phyloP scores from a whole-genome alignment of 2,888 invertebrate species.

The Rhamphomyia laevipes region DNA sequence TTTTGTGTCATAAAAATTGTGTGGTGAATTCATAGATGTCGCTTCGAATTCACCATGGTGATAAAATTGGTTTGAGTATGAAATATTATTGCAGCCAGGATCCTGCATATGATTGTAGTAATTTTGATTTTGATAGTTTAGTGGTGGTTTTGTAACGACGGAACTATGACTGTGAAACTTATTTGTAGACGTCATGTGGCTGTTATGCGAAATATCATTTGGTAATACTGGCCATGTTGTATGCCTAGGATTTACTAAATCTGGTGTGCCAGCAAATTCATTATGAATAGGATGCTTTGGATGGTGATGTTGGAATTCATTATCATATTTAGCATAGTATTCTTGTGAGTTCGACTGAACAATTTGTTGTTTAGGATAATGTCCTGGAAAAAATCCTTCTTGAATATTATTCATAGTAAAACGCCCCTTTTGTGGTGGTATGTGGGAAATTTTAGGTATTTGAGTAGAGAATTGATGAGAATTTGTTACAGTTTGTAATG shows the following conservation, averaged over 20 bases:
- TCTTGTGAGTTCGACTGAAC: conserved; percentile 26
- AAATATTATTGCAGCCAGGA: conserved; percentile 17
- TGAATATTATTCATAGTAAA: conserved; percentile 17
- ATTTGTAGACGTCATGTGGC: no score
- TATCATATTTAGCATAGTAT: conserved; percentile 36
- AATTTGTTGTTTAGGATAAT: conserved; percentile 22
- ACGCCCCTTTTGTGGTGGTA: conserved; percentile 11
- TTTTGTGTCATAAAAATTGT: conserved; percentile 31
- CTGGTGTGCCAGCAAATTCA: no score
- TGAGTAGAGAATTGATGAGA: conserved; percentile 8
- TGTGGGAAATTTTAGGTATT: conserved; percentile 14
- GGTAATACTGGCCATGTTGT: conserved; percentile 22
- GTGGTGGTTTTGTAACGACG: conserved; percentile 16
- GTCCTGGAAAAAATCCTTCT: conserved; percentile 28
- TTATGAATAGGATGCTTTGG: no score
- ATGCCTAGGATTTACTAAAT: background rate
- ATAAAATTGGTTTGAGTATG: conserved; percentile 23
- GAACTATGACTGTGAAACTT: no score
- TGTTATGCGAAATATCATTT: background rate
- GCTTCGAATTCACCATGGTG: conserved; percentile 25
- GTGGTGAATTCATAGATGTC: conserved; percentile 25
- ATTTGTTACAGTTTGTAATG: background rate
- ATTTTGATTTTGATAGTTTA: conserved; percentile 24
- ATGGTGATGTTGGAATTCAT: conserved; percentile 21
- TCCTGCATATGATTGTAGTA: conserved; percentile 31